A percentile compares a stretch with the other conserved stretches of the same genome.
Conservation (phyloP, 2,113 vertebrate genomes). For the Corythoichthys intestinalis region DNA sequence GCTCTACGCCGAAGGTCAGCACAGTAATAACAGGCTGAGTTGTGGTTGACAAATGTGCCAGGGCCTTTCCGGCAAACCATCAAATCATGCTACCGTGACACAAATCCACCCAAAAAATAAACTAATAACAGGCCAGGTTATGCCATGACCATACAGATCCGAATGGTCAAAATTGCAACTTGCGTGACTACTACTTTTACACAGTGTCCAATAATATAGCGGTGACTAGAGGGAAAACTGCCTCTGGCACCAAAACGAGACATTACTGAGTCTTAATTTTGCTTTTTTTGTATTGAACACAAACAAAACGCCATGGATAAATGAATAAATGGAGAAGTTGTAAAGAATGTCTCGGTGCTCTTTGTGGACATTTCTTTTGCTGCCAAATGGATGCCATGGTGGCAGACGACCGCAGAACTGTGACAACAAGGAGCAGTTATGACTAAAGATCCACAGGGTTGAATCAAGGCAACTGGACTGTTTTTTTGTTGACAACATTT, state of each 20-base stretch:
- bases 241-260: constrained; percentile 23
- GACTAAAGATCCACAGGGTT: neutral
- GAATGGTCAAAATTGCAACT: constrained; percentile 33
- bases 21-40: constrained; percentile 47
- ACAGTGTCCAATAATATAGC: constrained; percentile 7
- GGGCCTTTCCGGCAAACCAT: constrained; percentile 4
- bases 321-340: constrained; percentile 29
- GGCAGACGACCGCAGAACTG: neutral
- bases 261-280: constrained; percentile 21
- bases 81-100: neutral
- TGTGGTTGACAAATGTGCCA: constrained; percentile 14
- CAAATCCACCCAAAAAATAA: neutral
- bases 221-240: constrained; percentile 40
- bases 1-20: constrained; percentile 28
- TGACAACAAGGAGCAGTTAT: neutral
- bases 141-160: constrained; percentile 25
- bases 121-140: constrained; percentile 28
- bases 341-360: constrained; percentile 9
- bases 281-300: constrained; percentile 9
- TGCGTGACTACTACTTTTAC: constrained; percentile 17
- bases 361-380: neutral
- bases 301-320: constrained; percentile 19
- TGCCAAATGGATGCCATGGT: neutral
- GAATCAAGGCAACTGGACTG: neutral
- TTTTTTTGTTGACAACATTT: too few species aligned